Base-by-base conservation (phyloP, 2,113 vertebrate species). In the Nycticebus coucang region DNA sequence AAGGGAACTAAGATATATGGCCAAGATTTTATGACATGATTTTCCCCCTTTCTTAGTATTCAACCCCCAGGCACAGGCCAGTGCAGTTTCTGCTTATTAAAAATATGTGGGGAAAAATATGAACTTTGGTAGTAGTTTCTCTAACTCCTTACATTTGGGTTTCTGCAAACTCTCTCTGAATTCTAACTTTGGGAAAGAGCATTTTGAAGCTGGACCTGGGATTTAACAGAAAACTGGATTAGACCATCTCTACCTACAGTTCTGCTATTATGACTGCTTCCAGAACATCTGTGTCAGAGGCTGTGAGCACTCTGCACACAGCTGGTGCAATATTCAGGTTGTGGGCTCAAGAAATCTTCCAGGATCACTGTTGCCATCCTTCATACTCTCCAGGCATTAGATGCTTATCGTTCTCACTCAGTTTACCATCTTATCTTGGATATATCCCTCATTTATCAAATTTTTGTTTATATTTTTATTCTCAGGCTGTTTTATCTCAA, bases 281-380 rank as follows among this genome's bases (percentile, higher is more conserved):
- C 35, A 41, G 79, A 81, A 41, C 22, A 37, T 75, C 41, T 26
- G 55, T 10, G 11, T n/a, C 53, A n/a, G 50, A 79, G 50, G 53
- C 18, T 4, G 0, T 30, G n/a, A 81, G 35, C 21, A 2, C n/a
- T 9, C 3, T 5, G n/a, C 14, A 5, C 55, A 9, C 55, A 17
- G 72, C n/a, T 1, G 14, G 7, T 4, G 4, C n/a, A 28, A 41
- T 62, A 24, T 41, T 15, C 57, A 60, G n/a, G 35, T 37, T 80
- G 19, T 5, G 5, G 11, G 78, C 78, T 57, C 30, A 33, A 33
- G 78, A 80, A 80, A 24, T 26, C 37, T 24, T 8, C 53, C 30
- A 57, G 33, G 53, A 80, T 80, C 21, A 5, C 53, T 5, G 24
- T 28, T 80, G 21, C 19, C 55, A 8, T 41, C 26, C 72, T 28